phyloP scores from a whole-genome alignment of 2,888 invertebrate species.

The Nymphalis c-album region DNA sequence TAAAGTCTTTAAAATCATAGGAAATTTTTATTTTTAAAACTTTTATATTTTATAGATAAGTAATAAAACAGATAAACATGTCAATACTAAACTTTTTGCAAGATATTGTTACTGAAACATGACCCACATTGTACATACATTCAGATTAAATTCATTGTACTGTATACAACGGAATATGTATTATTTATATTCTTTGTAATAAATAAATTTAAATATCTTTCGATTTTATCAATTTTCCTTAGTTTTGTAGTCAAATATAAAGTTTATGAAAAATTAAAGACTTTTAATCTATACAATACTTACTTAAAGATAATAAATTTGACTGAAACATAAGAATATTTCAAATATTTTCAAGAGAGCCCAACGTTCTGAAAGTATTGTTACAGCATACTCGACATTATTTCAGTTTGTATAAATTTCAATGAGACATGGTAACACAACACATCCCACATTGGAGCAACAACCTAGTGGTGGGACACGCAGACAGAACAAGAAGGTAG shows the following conservation, averaged over 20 bases:
- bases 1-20: slow-evolving; percentile 56
- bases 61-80: slow-evolving; percentile 31
- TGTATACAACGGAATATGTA: slow-evolving; percentile 48
- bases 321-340: too few relatives aligned
- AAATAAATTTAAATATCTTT: slow-evolving; percentile 41
- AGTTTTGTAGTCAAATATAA: slow-evolving; percentile 38
- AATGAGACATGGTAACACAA: too few relatives aligned
- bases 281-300: slow-evolving; percentile 1
- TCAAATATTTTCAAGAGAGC: too few relatives aligned
- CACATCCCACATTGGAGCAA: too few relatives aligned
- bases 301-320: neutral
- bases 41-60: slow-evolving; percentile 40
- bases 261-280: slow-evolving; percentile 26
- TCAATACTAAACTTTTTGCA: slow-evolving; percentile 28
- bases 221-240: slow-evolving; percentile 37
- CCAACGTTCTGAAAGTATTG: too few relatives aligned
- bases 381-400: too few relatives aligned
- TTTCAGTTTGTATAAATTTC: too few relatives aligned
- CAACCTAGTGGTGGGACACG: too few relatives aligned
- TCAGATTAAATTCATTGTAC: slow-evolving; percentile 44
- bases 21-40: slow-evolving; percentile 47
- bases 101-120: slow-evolving; percentile 33
- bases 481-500: too few relatives aligned
- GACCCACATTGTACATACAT: slow-evolving; percentile 35
- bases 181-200: slow-evolving; percentile 50